Percentiles rank a stretch among this genome's conserved stretches.
phyloP scores from a whole-genome alignment of 2,113 vertebrate genomes.

The Heloderma charlesbogerti region DNA sequence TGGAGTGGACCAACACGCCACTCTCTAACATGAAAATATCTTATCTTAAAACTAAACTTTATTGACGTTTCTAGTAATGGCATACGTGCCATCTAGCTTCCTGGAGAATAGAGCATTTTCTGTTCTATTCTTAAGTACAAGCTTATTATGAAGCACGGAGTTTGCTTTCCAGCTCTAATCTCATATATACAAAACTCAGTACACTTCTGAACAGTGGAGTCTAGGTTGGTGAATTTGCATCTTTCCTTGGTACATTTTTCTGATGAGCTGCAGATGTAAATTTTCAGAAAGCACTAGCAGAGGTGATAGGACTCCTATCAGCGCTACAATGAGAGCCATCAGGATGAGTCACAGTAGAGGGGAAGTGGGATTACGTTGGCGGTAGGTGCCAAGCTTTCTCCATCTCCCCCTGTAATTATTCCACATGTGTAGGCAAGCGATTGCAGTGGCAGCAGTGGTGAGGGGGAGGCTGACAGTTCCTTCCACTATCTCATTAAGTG shows the following conservation, averaged over 20 bases:
- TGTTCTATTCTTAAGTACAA: background rate
- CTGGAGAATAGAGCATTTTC: background rate
- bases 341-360: conserved; percentile 58
- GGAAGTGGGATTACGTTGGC: conserved; percentile 58
- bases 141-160: background rate
- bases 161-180: background rate
- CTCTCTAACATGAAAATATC: background rate
- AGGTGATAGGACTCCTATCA: background rate
- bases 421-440: conserved; percentile 68
- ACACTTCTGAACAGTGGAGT: accelerated
- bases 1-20: background rate
- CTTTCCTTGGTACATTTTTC: background rate
- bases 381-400: conserved; percentile 66
- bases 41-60: conserved; percentile 49
- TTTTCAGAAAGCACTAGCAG: background rate
- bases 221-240: background rate
- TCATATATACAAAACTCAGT: background rate
- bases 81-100: conserved; percentile 11
- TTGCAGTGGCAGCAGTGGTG: conserved; percentile 47
- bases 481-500: conserved; percentile 60
- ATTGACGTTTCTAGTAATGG: conserved; percentile 17
- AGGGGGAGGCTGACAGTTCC: conserved; percentile 68
- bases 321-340: conserved; percentile 18
- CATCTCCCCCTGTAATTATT: conserved; percentile 71
- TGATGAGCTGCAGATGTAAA: background rate